A percentile compares a stretch with the other conserved stretches of the same genome.
Conservation (phyloP, 2,888 invertebrate species). For the Drosophila rubida region DNA sequence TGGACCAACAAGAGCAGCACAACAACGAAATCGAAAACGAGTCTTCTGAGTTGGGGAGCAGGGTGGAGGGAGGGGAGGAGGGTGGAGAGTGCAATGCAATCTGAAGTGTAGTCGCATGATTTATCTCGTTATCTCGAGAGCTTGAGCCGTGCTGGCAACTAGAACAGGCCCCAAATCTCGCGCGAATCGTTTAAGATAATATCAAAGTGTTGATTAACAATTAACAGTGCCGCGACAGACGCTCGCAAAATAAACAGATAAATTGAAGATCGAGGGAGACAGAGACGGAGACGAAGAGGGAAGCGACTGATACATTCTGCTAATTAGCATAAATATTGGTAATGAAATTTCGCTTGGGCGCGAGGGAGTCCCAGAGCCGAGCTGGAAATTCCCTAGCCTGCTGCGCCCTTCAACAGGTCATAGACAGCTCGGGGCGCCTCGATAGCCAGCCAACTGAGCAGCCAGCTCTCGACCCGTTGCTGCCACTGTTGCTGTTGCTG, state of each 20-base stretch:
- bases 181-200: neutral
- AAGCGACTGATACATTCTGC: neutral
- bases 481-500: conserved; percentile 14
- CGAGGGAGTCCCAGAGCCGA: conserved; percentile 2
- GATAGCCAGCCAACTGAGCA: neutral
- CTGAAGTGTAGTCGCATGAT: conserved; percentile 3
- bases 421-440: conserved; percentile 5
- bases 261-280: too few relatives aligned
- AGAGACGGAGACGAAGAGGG: too few relatives aligned
- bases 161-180: neutral
- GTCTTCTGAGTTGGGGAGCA: conserved; percentile 1
- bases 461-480: neutral
- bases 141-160: neutral
- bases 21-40: neutral
- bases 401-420: conserved; percentile 29
- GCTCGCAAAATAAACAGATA: neutral
- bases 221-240: neutral
- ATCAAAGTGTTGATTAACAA: conserved; percentile 1
- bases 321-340: conserved; percentile 5
- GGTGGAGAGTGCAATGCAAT: neutral
- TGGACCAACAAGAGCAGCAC: neutral
- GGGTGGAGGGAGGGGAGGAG: neutral
- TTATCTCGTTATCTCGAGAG: conserved; percentile 13
- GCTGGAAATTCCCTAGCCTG: neutral
- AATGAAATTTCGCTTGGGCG: conserved; percentile 1